Conservation (phyloP, 23 tunicate species). For the Corella eumyota region DNA sequence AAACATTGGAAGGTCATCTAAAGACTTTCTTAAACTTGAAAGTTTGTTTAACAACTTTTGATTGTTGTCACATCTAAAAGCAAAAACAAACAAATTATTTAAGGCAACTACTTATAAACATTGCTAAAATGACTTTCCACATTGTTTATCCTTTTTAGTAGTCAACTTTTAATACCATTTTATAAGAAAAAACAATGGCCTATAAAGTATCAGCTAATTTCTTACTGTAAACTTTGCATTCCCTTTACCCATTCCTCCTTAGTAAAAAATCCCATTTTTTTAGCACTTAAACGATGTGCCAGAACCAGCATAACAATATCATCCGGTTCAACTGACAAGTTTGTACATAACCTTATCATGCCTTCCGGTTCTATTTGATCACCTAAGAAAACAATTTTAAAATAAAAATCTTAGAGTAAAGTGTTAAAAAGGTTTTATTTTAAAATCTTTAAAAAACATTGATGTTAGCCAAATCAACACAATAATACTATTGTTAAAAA, state of each 20-base stretch:
- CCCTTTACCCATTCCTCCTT: constrained; percentile 51
- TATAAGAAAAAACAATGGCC: no score
- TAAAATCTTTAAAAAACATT: no score
- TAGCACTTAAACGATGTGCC: constrained; percentile 41
- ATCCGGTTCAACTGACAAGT: constrained; percentile 40
- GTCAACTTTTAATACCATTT: no score
- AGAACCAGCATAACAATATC: constrained; percentile 55
- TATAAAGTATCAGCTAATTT: no score
- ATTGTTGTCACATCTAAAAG: constrained; percentile 45
- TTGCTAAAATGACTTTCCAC: no score
- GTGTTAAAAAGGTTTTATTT: no score
- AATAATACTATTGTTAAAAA: no score
- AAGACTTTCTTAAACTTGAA: constrained; percentile 17
- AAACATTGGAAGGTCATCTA: constrained; percentile 35
- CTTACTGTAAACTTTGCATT: constrained; percentile 46
- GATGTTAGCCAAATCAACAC: no score
- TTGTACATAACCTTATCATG: constrained; percentile 34
- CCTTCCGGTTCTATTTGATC: constrained; percentile 66
- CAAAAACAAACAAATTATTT: not conserved
- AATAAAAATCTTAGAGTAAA: not conserved
- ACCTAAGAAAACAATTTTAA: not conserved
- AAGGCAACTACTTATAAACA: no score
- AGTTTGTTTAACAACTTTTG: constrained; percentile 27
- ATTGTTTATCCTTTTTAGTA: no score
- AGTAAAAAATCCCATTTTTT: constrained; percentile 57